Conservation (phyloP, 2,888 invertebrate genomes). For the Nebria brevicollis region DNA sequence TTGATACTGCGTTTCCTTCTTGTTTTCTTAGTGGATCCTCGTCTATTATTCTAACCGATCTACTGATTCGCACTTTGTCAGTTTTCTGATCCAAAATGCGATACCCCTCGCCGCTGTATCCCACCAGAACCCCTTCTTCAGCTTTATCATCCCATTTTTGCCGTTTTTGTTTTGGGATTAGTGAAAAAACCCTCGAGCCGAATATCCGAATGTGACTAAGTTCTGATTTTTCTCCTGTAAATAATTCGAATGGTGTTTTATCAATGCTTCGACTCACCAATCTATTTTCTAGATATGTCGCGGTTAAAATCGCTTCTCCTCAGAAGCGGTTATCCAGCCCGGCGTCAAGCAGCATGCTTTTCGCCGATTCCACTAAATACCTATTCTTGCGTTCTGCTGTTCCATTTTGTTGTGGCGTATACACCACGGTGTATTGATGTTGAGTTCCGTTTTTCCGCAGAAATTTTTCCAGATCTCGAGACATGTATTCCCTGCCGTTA, state of each 20-base stretch:
- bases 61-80: too few species aligned
- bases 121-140: too few species aligned
- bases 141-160: too few species aligned
- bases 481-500: too few species aligned
- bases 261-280: slow-evolving; percentile 9
- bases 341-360: slow-evolving; percentile 50
- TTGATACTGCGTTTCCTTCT: too few species aligned
- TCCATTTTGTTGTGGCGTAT: slow-evolving; percentile 44
- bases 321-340: slow-evolving; percentile 49
- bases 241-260: slow-evolving; percentile 55
- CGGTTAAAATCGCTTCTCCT: slow-evolving; percentile 52
- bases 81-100: too few species aligned
- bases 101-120: too few species aligned
- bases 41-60: too few species aligned
- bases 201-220: slow-evolving; percentile 56
- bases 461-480: slow-evolving; percentile 43
- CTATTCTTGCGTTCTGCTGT: slow-evolving; percentile 47
- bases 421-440: too few species aligned
- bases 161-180: too few species aligned
- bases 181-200: slow-evolving; percentile 52
- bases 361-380: slow-evolving; percentile 25
- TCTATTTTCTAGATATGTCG: slow-evolving; percentile 20
- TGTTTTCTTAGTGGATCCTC: too few species aligned
- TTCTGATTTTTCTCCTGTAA: slow-evolving; percentile 55
- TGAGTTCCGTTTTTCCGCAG: slow-evolving; percentile 27